Base-by-base conservation (phyloP, 2,113 vertebrate genomes). In the Oryzias celebensis region DNA sequence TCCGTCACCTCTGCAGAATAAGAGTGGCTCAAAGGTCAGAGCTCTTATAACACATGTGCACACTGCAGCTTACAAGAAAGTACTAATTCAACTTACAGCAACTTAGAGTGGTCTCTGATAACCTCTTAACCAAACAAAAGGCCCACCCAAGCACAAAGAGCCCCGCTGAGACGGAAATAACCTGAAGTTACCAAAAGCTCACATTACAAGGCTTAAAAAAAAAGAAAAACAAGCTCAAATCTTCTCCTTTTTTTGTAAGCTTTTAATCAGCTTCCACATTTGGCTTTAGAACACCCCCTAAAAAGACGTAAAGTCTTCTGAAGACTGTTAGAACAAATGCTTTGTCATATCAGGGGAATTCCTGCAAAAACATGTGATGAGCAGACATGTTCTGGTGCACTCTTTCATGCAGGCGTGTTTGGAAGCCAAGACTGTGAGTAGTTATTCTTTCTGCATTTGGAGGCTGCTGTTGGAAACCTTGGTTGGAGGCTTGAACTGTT, bases 91-190 rank as follows among this genome's bases (percentile, higher is more conserved):
- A 79, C 60, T 78, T 68, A 77, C 59, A 80, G 69, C 68, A 81
- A 82, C 83, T 87, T 83, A 84, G 68, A 62, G 57, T 43, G 62
- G 60, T 77, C 66, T 6, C 65, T 78, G 73, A 80, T 86, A 78
- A 90, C 84, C 77, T 78, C 80, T 70, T 83, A 75, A 62, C 65
- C 66, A 84, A 86, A 89, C 83, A 87, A 88, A 88, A 74, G 77
- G 64, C 50, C 67, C 73, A 81, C 62, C 83, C 73, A 67, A 68
- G 78, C 77, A 73, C 81, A 85, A 68, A 61, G 75, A 81, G 70
- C 17, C 58, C 76, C 3, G 65, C 74, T 82, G 79, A 87, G 85
- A 87, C 61, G 55, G 84, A 79, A 82, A 69, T 83, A 65, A 79
- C 78, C 71, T 85, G 78, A 81, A 75, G 82, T 82, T 82, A 79